These are phyloP conservation scores for Epinotia bilunana DNA, from an alignment of 2,888 invertebrate species.

Conservation along the genomic window DNA sequence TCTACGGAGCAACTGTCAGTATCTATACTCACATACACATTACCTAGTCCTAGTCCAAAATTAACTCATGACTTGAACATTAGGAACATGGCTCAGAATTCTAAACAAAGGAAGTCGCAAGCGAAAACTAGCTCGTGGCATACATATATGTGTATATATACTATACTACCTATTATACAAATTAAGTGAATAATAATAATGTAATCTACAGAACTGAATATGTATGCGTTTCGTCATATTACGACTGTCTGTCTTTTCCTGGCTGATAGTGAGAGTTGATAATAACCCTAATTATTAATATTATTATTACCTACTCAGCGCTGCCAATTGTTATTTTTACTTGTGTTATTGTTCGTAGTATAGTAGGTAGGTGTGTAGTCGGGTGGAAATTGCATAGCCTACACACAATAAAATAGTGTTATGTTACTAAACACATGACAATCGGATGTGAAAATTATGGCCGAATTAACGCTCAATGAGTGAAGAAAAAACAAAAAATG, in stretches of 20 bases:
- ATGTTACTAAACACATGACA: neutral
- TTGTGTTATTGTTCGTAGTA: neutral
- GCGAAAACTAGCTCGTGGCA: neutral
- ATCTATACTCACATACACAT: too few species aligned
- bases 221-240: conserved; percentile 14
- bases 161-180: neutral
- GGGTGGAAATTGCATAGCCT: too few species aligned
- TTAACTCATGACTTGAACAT: too few species aligned
- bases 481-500: too few species aligned
- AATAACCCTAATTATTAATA: conserved; percentile 14
- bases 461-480: too few species aligned
- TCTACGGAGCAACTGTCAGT: too few species aligned
- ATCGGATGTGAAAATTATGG: neutral
- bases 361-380: too few species aligned
- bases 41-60: too few species aligned
- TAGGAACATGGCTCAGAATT: neutral
- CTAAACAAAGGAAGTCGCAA: neutral
- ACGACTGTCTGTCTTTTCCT: conserved; percentile 6
- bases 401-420: neutral
- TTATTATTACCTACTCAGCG: too few species aligned
- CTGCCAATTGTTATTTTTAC: neutral
- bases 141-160: too few species aligned
- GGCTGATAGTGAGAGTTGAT: conserved; percentile 24
- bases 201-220: neutral
- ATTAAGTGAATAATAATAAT: neutral